Evolutionary conservation across 2,113 vertebrate genomes (phyloP).

Genomic region (Pungitius pungitius): DNA sequence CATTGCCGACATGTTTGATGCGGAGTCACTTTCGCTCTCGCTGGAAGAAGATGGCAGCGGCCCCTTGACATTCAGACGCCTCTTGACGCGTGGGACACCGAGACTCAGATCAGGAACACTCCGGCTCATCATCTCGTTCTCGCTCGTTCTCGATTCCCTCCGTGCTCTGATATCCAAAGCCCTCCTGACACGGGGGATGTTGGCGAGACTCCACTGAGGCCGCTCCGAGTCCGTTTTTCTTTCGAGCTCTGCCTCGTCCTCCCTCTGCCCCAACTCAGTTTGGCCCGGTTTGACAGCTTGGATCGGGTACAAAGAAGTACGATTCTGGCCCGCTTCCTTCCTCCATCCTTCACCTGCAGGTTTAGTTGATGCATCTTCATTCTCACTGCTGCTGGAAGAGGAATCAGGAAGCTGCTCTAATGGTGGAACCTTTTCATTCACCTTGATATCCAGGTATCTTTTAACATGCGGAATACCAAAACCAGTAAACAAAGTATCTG

Average conservation of each 20-base stretch:
- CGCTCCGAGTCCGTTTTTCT: neutral
- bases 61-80: slow-evolving; percentile 38
- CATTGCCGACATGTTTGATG: slow-evolving; percentile 6
- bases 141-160: slow-evolving; percentile 26
- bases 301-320: neutral
- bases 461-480: neutral
- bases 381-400: neutral
- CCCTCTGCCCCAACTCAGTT: neutral
- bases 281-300: neutral
- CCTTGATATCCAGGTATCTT: slow-evolving; percentile 1
- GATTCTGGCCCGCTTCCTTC: neutral
- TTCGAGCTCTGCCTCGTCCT: neutral
- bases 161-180: slow-evolving; percentile 16
- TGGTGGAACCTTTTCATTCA: neutral
- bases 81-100: slow-evolving; percentile 38
- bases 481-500: neutral
- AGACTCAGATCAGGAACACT: slow-evolving; percentile 29
- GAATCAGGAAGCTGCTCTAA: neutral
- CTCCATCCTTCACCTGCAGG: neutral
- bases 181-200: slow-evolving; percentile 4
- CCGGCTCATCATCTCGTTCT: slow-evolving; percentile 26
- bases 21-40: slow-evolving; percentile 14
- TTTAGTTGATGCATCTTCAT: neutral
- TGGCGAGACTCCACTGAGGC: neutral
- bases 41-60: slow-evolving; percentile 37